phyloP scores from a whole-genome alignment of 2,797 vertebrate species.

The Sarcophilus harrisii region DNA sequence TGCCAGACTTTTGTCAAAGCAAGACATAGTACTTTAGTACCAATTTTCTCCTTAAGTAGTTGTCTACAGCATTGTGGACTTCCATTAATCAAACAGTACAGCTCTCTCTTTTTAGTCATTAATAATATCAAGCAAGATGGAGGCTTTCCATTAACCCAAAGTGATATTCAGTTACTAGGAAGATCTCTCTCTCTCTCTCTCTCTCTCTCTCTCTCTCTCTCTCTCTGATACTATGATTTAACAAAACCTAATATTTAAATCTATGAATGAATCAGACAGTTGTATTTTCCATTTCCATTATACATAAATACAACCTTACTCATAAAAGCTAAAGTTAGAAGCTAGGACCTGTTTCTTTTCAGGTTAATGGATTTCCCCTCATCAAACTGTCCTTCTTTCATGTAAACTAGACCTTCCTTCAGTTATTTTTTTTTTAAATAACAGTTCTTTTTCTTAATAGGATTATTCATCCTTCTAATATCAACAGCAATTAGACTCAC shows the following conservation, averaged over 20 bases:
- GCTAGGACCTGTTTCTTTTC: constrained; percentile 45
- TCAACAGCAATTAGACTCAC: constrained; percentile 79
- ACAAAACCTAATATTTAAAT: constrained; percentile 43
- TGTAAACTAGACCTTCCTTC: constrained; percentile 35
- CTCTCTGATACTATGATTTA: neutral
- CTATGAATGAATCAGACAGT: constrained; percentile 36
- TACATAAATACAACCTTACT: neutral
- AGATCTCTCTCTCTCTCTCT: neutral
- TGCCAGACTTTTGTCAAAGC: constrained; percentile 20
- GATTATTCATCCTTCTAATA: constrained; percentile 69
- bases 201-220: neutral
- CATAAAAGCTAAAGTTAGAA: constrained; percentile 23
- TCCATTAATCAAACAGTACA: neutral
- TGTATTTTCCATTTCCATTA: constrained; percentile 6
- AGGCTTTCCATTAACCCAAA: neutral
- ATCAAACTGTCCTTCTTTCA: constrained; percentile 58
- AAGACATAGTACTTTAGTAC: neutral
- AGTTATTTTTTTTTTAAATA: constrained; percentile 45
- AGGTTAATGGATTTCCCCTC: constrained; percentile 70
- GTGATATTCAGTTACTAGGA: constrained; percentile 18
- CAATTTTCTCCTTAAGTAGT: constrained; percentile 25
- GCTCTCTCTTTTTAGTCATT: constrained; percentile 3
- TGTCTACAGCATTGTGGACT: neutral
- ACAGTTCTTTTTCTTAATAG: constrained; percentile 63
- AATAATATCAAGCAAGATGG: constrained; percentile 4